Conservation (phyloP, 2,113 vertebrate genomes). For the Hyaena hyaena region DNA sequence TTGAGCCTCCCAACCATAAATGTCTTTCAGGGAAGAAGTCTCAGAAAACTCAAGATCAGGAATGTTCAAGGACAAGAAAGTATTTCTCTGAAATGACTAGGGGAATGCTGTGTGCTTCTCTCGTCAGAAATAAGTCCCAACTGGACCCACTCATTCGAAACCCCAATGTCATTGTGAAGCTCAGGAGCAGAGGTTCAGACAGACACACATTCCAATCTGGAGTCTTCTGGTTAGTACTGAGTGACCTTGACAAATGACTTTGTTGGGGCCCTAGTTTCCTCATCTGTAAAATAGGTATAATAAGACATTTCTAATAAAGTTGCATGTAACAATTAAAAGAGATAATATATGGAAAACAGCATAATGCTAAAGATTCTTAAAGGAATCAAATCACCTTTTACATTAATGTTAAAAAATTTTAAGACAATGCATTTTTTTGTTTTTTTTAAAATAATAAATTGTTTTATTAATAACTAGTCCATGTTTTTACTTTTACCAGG, state of each 20-base stretch:
- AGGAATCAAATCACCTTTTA: slow-evolving; percentile 39
- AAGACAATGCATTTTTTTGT: not conserved
- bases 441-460: not conserved
- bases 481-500: not conserved
- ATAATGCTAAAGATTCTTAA: slow-evolving; percentile 1
- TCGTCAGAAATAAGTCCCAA: not conserved
- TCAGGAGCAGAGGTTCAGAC: not conserved
- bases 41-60: slow-evolving; percentile 4
- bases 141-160: not conserved
- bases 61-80: slow-evolving; percentile 33
- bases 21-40: slow-evolving; percentile 27
- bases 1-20: slow-evolving; percentile 1
- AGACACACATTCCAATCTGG: not conserved
- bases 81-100: slow-evolving; percentile 39
- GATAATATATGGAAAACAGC: not conserved
- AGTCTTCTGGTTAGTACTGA: not conserved
- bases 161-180: not conserved
- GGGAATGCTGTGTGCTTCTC: not conserved
- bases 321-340: slow-evolving; percentile 4
- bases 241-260: not conserved
- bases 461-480: not conserved
- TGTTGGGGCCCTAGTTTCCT: slow-evolving; percentile 8
- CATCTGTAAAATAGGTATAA: not conserved
- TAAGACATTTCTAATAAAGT: not conserved
- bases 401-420: not conserved